Base-by-base conservation (phyloP, 1,140 invertebrate species). In the Nebria ingens region DNA sequence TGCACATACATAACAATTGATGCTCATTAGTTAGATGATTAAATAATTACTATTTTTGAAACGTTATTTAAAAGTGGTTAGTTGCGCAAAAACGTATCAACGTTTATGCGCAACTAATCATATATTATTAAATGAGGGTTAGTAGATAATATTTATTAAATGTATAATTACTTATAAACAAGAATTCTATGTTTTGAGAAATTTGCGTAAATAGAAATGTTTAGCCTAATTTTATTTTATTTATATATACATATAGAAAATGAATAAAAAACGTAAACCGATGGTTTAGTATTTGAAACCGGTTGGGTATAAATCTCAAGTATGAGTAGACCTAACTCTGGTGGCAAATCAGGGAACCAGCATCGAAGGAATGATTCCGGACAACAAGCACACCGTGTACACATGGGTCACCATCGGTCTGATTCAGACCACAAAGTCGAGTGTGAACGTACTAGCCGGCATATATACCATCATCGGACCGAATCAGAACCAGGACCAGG, bases 391-490 rank as follows among this genome's bases (percentile, higher is more conserved):
- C 62, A 67, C 42, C 52, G 66, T 13, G 65, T 66, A 21, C 60
- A 65, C 11, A 58, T 62, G 53, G 60, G 59, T 9, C 64, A 65
- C 34, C 61, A 65, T 29, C 58, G 60, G 12, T 67, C 67, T 45
- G 68, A 68, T 59, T 68, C 66, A 53, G 67, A 61, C 19, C 67
- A 70, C 22, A 69, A 66, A 54, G 53, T 63, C 19, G 64, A 65
- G 52, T 67, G 63, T 29, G 67, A 65, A 11, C 59, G 63, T 40
- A 55, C 60, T 23, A 55, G 50, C 19, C 59, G 64, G 29, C 53
- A 62, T 12, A 63, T 61, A 59, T 64, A 64, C 55, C 68, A 69
- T 56, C 61, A 68, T 57, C 56, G 66, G 12, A 67, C 66, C 17
- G 67, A 68, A 59, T 69, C 67, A 42, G 64, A 45, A 45, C 40